These are phyloP conservation scores for Zaprionus lachaisei DNA, from an alignment of 1,140 invertebrate genomes.

Conservation along the genomic window DNA sequence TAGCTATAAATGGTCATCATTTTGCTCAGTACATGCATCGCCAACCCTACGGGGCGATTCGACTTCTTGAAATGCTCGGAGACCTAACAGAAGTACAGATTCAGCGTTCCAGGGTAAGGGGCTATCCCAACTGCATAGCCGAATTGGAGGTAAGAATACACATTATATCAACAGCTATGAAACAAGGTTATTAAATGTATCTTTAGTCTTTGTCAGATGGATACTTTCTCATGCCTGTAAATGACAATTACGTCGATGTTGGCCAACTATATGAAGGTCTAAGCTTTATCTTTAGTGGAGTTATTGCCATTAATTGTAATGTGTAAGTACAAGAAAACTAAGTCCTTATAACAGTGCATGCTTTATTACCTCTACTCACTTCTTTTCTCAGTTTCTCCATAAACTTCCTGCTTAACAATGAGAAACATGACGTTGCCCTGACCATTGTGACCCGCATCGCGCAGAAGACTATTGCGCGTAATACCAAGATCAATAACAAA, in stretches of 20 bases:
- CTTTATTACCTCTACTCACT: neutral
- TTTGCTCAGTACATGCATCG: constrained; percentile 19
- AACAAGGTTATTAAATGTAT: too few relatives aligned
- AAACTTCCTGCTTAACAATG: constrained; percentile 86
- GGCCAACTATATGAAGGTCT: constrained; percentile 61
- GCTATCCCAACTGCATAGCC: neutral
- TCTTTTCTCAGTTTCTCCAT: constrained; percentile 86
- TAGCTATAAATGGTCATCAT: constrained; percentile 15
- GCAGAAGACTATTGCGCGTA: constrained; percentile 90
- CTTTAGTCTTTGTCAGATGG: constrained; percentile 5
- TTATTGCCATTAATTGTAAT: constrained; percentile 60
- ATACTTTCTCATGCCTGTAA: neutral
- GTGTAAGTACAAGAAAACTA: constrained; percentile 42
- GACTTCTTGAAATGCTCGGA: neutral
- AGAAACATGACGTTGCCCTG: constrained; percentile 88
- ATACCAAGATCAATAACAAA: constrained; percentile 86
- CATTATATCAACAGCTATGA: neutral
- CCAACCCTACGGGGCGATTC: neutral
- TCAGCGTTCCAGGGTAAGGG: neutral
- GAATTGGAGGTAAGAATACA: neutral
- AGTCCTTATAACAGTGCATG: neutral
- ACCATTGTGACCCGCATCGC: constrained; percentile 92
- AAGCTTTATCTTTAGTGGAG: constrained; percentile 71
- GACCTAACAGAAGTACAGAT: constrained; percentile 4
- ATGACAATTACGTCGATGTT: constrained; percentile 27